Conservation (phyloP, 2,888 invertebrate species). For the Siphlonurus alternatus region DNA sequence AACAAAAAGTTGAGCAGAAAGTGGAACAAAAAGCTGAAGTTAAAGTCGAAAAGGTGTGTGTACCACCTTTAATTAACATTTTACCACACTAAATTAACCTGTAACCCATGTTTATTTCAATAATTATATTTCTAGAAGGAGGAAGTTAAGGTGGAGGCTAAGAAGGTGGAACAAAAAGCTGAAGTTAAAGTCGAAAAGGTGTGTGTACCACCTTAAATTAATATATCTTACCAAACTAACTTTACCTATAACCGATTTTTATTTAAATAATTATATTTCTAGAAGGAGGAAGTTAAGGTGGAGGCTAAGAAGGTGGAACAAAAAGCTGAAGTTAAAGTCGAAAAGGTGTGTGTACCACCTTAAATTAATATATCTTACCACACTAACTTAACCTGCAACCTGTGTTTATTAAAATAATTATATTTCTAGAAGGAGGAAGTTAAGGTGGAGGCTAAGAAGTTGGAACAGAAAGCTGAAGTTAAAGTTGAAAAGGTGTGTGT, state of each 20-base stretch:
- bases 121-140: conserved; percentile 18
- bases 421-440: conserved; percentile 18
- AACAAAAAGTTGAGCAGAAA: conserved; percentile 23
- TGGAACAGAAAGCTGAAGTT: conserved; percentile 16
- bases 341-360: not conserved
- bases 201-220: not conserved
- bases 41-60: not conserved
- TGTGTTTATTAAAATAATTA: not conserved
- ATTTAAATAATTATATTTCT: not conserved
- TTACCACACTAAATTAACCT: no score
- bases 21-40: conserved; percentile 17
- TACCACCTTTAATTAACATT: not conserved
- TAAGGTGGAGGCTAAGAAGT: conserved; percentile 20
- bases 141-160: conserved; percentile 20
- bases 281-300: conserved; percentile 22
- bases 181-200: conserved; percentile 18
- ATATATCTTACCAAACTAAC: not conserved
- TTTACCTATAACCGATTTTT: not conserved
- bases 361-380: not conserved
- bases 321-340: conserved; percentile 19
- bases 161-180: conserved; percentile 16
- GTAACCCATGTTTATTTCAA: not conserved
- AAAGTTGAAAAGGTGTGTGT: conserved; percentile 18
- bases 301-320: conserved; percentile 17
- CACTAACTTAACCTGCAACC: not conserved